Evolutionary conservation across 2,113 vertebrate genomes (phyloP).

Genomic region (Bettongia penicillata): DNA sequence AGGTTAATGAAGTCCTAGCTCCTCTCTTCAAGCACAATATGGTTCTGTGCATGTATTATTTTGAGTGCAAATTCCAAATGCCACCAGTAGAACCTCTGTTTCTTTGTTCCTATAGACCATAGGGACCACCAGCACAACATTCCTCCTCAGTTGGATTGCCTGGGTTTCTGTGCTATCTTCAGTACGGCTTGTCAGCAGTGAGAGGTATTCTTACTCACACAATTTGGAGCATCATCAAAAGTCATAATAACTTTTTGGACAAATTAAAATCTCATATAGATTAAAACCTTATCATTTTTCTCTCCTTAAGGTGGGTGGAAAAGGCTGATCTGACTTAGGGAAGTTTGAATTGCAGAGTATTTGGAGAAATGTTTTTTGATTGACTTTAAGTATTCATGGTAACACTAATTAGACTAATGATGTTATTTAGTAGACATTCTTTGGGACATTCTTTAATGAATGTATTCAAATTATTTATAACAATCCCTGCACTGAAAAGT

Average conservation of each 20-base stretch:
- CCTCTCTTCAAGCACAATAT: neutral
- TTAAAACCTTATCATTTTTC: neutral
- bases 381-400: neutral
- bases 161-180: neutral
- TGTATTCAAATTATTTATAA: neutral
- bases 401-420: neutral
- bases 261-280: neutral
- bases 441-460: neutral
- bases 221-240: constrained; percentile 20
- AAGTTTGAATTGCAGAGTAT: constrained; percentile 19
- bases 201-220: neutral
- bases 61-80: neutral
- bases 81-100: neutral
- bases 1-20: neutral
- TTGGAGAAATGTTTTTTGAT: neutral
- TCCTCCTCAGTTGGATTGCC: neutral
- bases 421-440: neutral
- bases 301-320: neutral
- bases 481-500: neutral
- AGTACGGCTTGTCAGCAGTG: neutral
- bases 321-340: constrained; percentile 10
- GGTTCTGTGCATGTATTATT: neutral
- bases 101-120: neutral
- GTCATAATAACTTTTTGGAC: neutral
- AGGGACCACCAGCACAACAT: neutral